Base-by-base conservation (phyloP, 2,797 vertebrate species). In the Strix occidentalis region DNA sequence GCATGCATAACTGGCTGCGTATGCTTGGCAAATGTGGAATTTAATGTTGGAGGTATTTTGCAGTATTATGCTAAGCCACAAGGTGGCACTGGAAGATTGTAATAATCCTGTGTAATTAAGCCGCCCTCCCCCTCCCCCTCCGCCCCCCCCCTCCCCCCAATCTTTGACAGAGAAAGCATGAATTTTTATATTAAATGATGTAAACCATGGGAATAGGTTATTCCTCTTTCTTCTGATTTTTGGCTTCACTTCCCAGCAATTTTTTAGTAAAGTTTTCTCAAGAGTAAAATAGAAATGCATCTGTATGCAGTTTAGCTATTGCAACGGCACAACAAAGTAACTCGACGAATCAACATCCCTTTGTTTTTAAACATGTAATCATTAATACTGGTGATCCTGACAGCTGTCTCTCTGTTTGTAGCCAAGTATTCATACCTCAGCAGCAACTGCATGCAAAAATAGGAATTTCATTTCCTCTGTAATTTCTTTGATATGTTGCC, bases 11-110 rank as follows among this genome's bases (percentile, higher is more conserved):
- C 31, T 17, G 71, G 16, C 71, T 53, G 37, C 16, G 6, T 50
- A 20, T 26, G 3, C 58, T 51, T 23, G 23, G 58, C 1, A 3
- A 69, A n/a, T 3, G 53, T 13, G 29, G 69, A 81, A 71, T 81
- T 29, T 33, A 17, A 3, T 6, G 23, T 13, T 9, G 54, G 75
- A 28, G 19, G 9, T 13, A 31, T 79, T 84, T 70, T 96, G 96
- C 90, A 96, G 81, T 95, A 70, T 92, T 89, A 48, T 2, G 7
- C 12, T 24, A 29, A 1, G 13, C 95, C 98, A 96, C 98, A 89
- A 97, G 98, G 97, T 98, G 98, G 97, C 97, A 92, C 61, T 97
- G 10, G 89, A 98, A 98, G 97, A 98, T 97, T 96, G 90, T 90
- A 87, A 43, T 94, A 97, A 96, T 95, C 80, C 86, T 9, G 39